These are phyloP conservation scores for Eupithecia centaureata DNA, from an alignment of 2,888 invertebrate species.

Conservation along the genomic window DNA sequence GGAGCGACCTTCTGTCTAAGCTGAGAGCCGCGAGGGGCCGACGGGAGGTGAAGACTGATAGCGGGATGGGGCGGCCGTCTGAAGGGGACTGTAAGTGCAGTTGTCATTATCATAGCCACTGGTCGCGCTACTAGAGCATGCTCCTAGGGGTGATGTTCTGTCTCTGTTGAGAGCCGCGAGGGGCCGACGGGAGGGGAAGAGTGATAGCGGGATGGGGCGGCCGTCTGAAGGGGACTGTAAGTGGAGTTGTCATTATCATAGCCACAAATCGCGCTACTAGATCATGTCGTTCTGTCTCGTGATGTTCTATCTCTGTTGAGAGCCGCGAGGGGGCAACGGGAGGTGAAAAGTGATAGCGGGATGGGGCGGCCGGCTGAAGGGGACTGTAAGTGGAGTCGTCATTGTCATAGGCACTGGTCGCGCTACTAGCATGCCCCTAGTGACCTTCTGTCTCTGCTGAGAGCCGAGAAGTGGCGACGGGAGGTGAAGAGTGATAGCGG, in stretches of 20 bases:
- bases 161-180: conserved; percentile 83
- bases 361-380: conserved; percentile 79
- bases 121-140: conserved; percentile 90
- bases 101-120: no score
- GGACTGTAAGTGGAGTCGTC: no score
- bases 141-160: conserved; percentile 90
- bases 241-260: no score
- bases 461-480: no score
- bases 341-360: conserved; percentile 56
- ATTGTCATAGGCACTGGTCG: no score
- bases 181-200: conserved; percentile 56
- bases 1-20: conserved; percentile 89
- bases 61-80: conserved; percentile 70
- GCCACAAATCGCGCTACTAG: conserved; percentile 90
- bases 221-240: conserved; percentile 84
- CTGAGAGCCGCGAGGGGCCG: conserved; percentile 79
- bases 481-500: no score
- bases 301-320: conserved; percentile 87
- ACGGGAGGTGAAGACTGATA: conserved; percentile 56
- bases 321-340: conserved; percentile 72
- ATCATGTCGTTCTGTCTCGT: conserved; percentile 91
- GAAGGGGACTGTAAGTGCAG: no score
- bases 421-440: no score
- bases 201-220: conserved; percentile 59
- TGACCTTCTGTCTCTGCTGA: no score